Evolutionary conservation across 2,113 vertebrate genomes (phyloP), one percentile per base, ranked within the genome.

Genomic region (Petrocephalus zakoni): DNA sequence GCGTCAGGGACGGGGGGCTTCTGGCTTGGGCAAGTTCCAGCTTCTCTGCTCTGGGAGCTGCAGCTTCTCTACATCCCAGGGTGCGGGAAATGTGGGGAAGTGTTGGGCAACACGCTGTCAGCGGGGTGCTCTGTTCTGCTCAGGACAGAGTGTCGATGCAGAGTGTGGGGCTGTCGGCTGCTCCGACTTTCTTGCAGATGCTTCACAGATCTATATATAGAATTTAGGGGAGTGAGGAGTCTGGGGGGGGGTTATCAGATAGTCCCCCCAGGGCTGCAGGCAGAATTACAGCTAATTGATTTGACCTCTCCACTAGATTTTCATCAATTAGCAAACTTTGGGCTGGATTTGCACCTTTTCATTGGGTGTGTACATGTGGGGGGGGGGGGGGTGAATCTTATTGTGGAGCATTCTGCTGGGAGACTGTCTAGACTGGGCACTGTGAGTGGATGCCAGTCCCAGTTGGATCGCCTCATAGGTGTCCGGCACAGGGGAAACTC

Each of bases 151-250:
- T 96, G 96, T 96, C 97, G 97, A 97, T 97, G 96, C 88, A 58
- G 87, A 94, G 95, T 95, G 93, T 93, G 89, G 94, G 93, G 95
- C 96, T 97, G 97, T 97, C 95, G 95, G 95, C 95, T 95, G 93
- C 95, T 95, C 96, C 94, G 95, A 96, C 92, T 95, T 95, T 95
- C 96, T 97, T 92, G n/a, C 95, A 95, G 94, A 97, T 97, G 97
- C 96, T 95, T 96, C 94, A 93, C 93, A 90, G 1, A 15, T 91
- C 96, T 98, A 98, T 97, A 97, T 97, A 97, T 98, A 98, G 96
- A 91, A 93, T 90, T 51, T 49, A 93, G 92, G 91, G 88, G 87
- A 82, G 91, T 90, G 92, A 88, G 88, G 89, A 92, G 90, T 91
- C 68, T 87, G 87, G 83, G 91, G 87, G 89, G 19, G 85, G 86